Evolutionary conservation across 92 coral and sea anemone species (phyloP), one percentile per base, ranked within the genome.

Genomic region (Anthopleura xanthogrammica): DNA sequence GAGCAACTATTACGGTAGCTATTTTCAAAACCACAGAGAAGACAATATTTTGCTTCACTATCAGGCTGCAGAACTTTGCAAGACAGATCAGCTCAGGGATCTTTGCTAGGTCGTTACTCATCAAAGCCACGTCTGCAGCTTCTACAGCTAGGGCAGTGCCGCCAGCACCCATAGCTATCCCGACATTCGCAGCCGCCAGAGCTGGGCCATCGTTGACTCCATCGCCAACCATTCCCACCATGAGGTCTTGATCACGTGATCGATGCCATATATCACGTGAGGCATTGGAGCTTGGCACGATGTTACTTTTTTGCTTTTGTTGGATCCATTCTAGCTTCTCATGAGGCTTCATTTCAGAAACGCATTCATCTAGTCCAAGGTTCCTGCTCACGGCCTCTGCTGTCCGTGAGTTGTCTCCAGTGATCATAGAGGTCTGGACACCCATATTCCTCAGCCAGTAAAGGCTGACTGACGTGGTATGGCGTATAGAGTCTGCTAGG

Each of bases 141-240:
- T 97, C 99, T 12, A 97, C 99, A 3, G 99, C 99, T 14, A 97
- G 90, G 24, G 99, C 99, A 0, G 99, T 94, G 16, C 99, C 99
- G 4, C 99, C 99, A 7, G 99, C 99, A 36, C 98, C 99, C 99
- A 97, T 94, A 41, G 99, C 98, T 78, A 97, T 97, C 77, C 99
- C 99, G 20, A 94, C 89, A 86, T 94, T 88, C 78, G 99, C 94
- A 68, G 99, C 94, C 41, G 98, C 99, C 72, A 97, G 91, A 39
- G 99, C 99, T 13, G 99, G 99, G 8, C 99, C 99, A 80, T 97
- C 99, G 78, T 97, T 97, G 87, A 97, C 98, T 43, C 99, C 99
- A 82, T 97, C 99, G 9, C 99, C 99, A 52, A 97, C 99, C 99
- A 97, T 97, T 12, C 98, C 99, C 29, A 97, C 99, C 17, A 88